These are phyloP conservation scores for Heliconius hewitsoni DNA, from an alignment of 1,140 invertebrate genomes.

Conservation along the genomic window DNA sequence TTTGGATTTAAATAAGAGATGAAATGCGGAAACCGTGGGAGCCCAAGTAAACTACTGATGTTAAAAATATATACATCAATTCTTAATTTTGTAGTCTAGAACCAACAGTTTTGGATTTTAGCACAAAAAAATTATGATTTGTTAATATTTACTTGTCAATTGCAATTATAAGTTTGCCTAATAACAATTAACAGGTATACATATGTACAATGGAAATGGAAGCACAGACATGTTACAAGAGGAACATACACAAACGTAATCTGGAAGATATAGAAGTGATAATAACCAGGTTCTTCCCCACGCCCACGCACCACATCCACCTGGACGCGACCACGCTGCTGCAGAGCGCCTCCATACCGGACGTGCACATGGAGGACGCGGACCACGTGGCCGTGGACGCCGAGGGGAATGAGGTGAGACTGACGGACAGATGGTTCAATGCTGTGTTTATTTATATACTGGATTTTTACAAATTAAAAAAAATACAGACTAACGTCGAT, in stretches of 20 bases:
- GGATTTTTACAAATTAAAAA: no score
- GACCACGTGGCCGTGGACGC: conserved; percentile 50
- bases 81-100: no score
- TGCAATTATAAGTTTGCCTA: neutral
- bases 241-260: conserved; percentile 92
- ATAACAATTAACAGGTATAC: conserved; percentile 86
- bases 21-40: no score
- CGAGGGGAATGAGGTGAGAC: neutral
- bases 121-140: no score
- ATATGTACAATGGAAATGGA: conserved; percentile 94
- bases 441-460: neutral
- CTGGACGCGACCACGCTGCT: conserved; percentile 91
- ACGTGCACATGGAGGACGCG: conserved; percentile 84
- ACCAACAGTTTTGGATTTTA: no score
- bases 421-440: neutral
- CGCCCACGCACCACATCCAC: conserved; percentile 85
- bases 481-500: no score
- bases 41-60: no score
- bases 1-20: no score
- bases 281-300: conserved; percentile 88
- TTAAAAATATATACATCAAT: no score
- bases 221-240: conserved; percentile 87
- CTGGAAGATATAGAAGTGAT: conserved; percentile 91
- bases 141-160: neutral
- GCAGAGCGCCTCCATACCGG: conserved; percentile 86